A percentile compares a stretch with the other conserved stretches of the same genome.
phyloP scores from a whole-genome alignment of 2,113 vertebrate genomes.

The Pleuronectes platessa region DNA sequence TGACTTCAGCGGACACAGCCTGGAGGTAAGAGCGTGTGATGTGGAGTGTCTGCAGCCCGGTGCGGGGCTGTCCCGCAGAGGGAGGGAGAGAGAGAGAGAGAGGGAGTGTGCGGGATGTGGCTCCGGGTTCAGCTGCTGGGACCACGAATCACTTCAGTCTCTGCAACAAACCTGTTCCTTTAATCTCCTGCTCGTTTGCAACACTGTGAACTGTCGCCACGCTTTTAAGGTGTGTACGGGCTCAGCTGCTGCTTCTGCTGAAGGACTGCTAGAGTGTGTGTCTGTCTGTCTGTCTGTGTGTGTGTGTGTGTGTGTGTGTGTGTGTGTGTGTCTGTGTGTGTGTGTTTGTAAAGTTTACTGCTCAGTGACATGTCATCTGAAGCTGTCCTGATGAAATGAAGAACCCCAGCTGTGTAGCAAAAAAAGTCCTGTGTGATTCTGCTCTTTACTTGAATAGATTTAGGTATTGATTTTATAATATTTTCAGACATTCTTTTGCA shows the following conservation, averaged over 20 bases:
- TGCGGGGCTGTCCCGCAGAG: no score
- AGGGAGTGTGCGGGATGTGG: no score
- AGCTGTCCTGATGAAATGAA: not conserved
- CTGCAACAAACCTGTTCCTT: conserved; percentile 18
- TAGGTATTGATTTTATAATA: not conserved
- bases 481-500: no score
- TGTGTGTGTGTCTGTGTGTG: not conserved
- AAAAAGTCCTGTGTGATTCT: not conserved
- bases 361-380: conserved; percentile 18
- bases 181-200: conserved; percentile 17
- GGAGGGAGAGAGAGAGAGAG: no score
- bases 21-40: conserved; percentile 65
- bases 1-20: conserved; percentile 54
- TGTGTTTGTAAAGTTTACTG: conserved; percentile 36
- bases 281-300: not conserved
- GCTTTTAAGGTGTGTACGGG: conserved; percentile 21
- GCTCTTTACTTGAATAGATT: not conserved
- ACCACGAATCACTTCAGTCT: conserved; percentile 14
- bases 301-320: conserved; percentile 22
- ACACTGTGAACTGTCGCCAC: not conserved
- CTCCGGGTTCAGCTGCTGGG: not conserved
- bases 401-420: not conserved
- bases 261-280: conserved; percentile 1
- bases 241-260: not conserved
- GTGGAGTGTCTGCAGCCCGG: not conserved